phyloP scores from a whole-genome alignment of 37 sponge, comb jelly and placozoan genomes.

The Tethya wilhelma region DNA sequence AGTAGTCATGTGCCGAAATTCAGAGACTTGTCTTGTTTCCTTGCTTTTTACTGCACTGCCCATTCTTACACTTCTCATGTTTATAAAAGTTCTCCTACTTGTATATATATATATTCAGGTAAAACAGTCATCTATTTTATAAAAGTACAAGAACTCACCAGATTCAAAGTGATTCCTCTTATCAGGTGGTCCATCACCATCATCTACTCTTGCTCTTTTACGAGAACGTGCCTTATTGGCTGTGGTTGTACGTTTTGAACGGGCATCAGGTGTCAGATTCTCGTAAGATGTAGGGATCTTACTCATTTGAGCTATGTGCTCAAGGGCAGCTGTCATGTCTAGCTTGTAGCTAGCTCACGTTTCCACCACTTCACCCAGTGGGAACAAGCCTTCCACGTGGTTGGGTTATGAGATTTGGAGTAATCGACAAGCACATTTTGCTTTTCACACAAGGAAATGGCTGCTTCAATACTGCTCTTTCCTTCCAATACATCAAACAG shows the following conservation, averaged over 20 bases:
- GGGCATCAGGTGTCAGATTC: background rate
- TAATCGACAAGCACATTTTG: background rate
- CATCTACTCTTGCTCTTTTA: background rate
- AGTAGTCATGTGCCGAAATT: no score
- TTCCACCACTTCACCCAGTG: constrained; percentile 36
- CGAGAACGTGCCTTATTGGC: constrained; percentile 12
- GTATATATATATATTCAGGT: no score
- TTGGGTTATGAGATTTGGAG: background rate
- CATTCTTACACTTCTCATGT: no score
- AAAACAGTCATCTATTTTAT: no score
- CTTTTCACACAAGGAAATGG: background rate
- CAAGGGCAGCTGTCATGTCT: constrained; percentile 39
- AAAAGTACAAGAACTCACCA: constrained; percentile 2
- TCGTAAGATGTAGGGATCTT: constrained; percentile 16
- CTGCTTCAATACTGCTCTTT: background rate
- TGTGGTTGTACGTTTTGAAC: background rate
- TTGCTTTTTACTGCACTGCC: no score
- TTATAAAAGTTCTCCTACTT: no score
- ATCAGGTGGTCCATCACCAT: constrained; percentile 51
- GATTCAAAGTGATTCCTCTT: background rate
- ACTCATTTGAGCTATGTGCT: constrained; percentile 11
- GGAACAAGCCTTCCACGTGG: constrained; percentile 2
- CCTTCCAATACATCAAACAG: constrained; percentile 7
- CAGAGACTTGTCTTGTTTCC: no score
- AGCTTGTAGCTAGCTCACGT: constrained; percentile 6